Conservation (phyloP, 23 tunicate species). For the Trididemnum clinides region DNA sequence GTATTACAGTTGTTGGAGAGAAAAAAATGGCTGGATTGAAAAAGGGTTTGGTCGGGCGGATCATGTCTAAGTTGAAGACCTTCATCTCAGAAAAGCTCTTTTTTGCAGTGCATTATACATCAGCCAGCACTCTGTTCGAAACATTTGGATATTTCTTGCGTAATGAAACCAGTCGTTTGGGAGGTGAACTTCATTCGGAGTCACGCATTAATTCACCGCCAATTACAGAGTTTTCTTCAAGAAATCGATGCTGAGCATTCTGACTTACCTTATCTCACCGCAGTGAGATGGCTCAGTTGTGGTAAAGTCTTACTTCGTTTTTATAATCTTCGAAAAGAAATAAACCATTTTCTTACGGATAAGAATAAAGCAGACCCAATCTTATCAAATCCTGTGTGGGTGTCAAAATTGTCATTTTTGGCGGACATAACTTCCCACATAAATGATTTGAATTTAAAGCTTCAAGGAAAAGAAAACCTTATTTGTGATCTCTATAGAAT, state of each 20-base stretch:
- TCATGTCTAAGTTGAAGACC: slow-evolving; percentile 48
- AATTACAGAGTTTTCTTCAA: slow-evolving; percentile 37
- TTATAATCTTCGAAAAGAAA: slow-evolving; percentile 46
- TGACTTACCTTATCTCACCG: slow-evolving; percentile 57
- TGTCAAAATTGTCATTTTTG: slow-evolving; percentile 50
- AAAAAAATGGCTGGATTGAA: slow-evolving; percentile 50
- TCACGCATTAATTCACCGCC: slow-evolving; percentile 51
- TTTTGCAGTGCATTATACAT: slow-evolving; percentile 39
- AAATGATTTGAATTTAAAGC: slow-evolving; percentile 39
- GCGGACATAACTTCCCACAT: slow-evolving; percentile 39
- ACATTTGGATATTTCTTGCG: slow-evolving; percentile 45
- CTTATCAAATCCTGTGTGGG: slow-evolving; percentile 26
- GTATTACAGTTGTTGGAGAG: slow-evolving; percentile 56
- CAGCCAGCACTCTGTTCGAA: slow-evolving; percentile 48
- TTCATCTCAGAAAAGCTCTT: slow-evolving; percentile 50
- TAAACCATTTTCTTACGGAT: slow-evolving; percentile 15
- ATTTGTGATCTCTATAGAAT: slow-evolving; percentile 52
- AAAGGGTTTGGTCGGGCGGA: slow-evolving; percentile 57
- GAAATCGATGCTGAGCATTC: slow-evolving; percentile 35
- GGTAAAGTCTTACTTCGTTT: slow-evolving; percentile 49
- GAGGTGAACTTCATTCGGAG: slow-evolving; percentile 47
- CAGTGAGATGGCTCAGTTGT: slow-evolving; percentile 46
- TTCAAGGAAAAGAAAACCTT: slow-evolving; percentile 44
- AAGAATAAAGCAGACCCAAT: slow-evolving; percentile 35
- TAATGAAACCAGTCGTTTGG: slow-evolving; percentile 49